Evolutionary conservation across 2,888 invertebrate species (phyloP), one percentile per base, ranked within the genome.

Genomic region (Calameuta idolon): DNA sequence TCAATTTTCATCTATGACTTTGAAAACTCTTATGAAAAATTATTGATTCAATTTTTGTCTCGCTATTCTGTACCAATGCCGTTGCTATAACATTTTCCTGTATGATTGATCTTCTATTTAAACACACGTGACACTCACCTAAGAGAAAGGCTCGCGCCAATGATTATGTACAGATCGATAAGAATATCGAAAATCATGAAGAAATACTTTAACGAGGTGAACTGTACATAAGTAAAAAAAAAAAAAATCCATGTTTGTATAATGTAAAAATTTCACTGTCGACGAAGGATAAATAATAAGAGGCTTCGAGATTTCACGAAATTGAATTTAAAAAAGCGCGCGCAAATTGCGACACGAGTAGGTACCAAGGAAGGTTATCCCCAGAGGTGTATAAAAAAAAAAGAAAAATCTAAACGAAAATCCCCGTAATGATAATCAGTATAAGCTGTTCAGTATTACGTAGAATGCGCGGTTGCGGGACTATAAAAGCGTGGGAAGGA

Each of bases 381-480:
- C 55, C 23, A 1, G 55, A 55, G 9, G 55, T 23, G 55, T 55
- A 55, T 55, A 9, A 23, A 23, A 55, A 35, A 12, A 12, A 55
- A 23, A 9, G 9, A 23, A 55, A 35, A 12, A 12, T 3, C 9
- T 5, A 40, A 40, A 40, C 23, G 23, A 12, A 71, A 34, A 71
- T 4, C 71, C 34, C 71, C 71, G 31, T 33, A 33, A 31, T 31
- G 31, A 74, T 74, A 74, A 74, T 35, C 74, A 34, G 37, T 73
- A 75, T 75, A 33, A 74, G 76, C 79, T 74, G 69, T 74, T 79
- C 79, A 79, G 79, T 79, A 79, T 79, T 79, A 79, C 74, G 76
- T 76, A 74, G 34, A 74, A 76, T 69, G 78, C 68, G 75, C 73
- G 55, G 55, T 55, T 55, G 55, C 55, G 76, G 75, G 73, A 78